Base-by-base conservation (phyloP, 2,797 vertebrate genomes). In the Macropodus opercularis region DNA sequence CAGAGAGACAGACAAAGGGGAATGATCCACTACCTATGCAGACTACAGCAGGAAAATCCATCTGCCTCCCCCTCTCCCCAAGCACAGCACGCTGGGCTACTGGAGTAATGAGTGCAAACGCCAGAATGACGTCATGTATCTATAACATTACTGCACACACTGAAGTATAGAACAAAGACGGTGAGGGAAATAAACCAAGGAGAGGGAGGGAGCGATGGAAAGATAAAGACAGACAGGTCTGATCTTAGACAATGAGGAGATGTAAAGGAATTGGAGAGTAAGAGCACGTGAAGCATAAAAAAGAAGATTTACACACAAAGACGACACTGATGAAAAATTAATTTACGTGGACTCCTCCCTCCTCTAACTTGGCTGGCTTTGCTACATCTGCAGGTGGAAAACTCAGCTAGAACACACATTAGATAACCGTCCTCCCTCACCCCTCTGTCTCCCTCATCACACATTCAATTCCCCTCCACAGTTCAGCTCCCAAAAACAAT, bases 151-250 rank as follows among this genome's bases (percentile, higher is more conserved):
- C 63, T 36, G 54, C 65, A 57, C 38, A 35, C 36, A 48, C 34
- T 36, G 62, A 87, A 74, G 73, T 86, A 87, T 75, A 34, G 82
- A 76, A 90, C 87, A 89, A 89, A 88, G 84, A 69, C 34, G 53
- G 54, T 29, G 44, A 46, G 57, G 21, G 63, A 63, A 61, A 36
- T 51, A 48, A 63, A 47, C 54, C 38, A 39, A 41, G 39, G 18
- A 51, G 32, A 35, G 29, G 24, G 38, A 48, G n/a, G 22, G 8
- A 14, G 50, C 22, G 73, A 54, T 22, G 46, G 52, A 42, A 58
- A 60, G 35, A 39, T 0, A 9, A 32, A 53, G n/a, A 44, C 14
- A 69, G 36, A 35, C 8, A 8, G 8, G 27, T 14, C 7, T 19
- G 29, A 39, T 29, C 4, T 36, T 3, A 48, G 38, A 44, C 44